Percentiles rank a stretch among this genome's conserved stretches.
Evolutionary conservation across 2,113 vertebrate species (phyloP).

Genomic region (Kryptolebias marmoratus): DNA sequence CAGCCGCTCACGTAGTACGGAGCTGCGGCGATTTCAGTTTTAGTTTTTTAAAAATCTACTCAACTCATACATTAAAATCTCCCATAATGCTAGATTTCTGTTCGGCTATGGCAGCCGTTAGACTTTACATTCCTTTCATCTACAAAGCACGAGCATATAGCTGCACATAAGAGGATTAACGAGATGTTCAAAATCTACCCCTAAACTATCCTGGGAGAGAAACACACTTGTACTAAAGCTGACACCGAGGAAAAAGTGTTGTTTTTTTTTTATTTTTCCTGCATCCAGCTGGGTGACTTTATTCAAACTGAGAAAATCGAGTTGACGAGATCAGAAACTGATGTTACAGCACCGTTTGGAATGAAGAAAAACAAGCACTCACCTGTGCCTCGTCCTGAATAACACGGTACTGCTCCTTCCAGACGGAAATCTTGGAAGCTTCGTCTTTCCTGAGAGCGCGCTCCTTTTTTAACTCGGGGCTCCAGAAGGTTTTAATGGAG

Average conservation of each 20-base stretch:
- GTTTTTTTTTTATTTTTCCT: rapidly evolving
- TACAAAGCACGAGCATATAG: conserved; percentile 54
- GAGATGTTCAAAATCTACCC: conserved; percentile 43
- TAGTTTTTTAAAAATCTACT: neutral
- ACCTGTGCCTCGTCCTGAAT: conserved; percentile 98
- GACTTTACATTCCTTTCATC: conserved; percentile 48
- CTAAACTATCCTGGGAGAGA: conserved; percentile 35
- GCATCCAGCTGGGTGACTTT: neutral
- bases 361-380: conserved; percentile 16
- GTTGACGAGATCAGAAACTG: conserved; percentile 2
- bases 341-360: neutral
- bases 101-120: conserved; percentile 45
- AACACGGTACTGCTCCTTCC: conserved; percentile 97
- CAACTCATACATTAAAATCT: neutral
- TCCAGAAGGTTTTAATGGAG: conserved; percentile 99
- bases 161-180: conserved; percentile 62
- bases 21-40: neutral
- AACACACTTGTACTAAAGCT: conserved; percentile 13
- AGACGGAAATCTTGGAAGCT: conserved; percentile 93
- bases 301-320: neutral
- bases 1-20: neutral
- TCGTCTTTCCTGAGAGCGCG: conserved; percentile 95
- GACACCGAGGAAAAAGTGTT: conserved; percentile 20
- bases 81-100: conserved; percentile 11
- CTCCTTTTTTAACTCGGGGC: conserved; percentile 97